Conservation (phyloP, 1,140 invertebrate species). For the Bicyclus anynana region DNA sequence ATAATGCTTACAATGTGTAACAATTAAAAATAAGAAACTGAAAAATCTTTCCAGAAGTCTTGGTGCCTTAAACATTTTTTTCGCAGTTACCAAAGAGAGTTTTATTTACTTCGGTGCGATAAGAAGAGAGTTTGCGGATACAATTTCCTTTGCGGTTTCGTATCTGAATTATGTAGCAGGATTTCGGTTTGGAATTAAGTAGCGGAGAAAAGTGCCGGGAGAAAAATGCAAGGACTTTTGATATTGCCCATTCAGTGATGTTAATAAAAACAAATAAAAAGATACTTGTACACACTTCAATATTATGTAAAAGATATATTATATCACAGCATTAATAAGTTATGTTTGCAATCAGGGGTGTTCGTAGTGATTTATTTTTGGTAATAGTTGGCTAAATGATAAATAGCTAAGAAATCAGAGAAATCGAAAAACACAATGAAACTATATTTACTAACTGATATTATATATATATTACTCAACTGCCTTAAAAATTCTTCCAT, state of each 20-base stretch:
- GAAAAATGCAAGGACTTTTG: constrained; percentile 6
- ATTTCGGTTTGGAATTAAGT: constrained; percentile 17
- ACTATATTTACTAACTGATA: no score
- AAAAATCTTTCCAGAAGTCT: neutral
- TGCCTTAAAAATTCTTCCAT: no score
- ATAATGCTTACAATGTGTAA: no score
- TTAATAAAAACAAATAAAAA: neutral
- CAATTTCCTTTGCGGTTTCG: constrained; percentile 23
- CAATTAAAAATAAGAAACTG: neutral
- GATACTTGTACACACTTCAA: no score
- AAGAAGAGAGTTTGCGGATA: constrained; percentile 23
- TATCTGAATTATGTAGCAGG: constrained; percentile 23
- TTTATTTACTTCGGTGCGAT: constrained; percentile 24
- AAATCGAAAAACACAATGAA: no score
- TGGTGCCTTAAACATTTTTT: neutral
- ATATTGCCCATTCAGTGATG: neutral
- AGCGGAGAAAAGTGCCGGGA: constrained; percentile 3
- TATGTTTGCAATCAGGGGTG: no score
- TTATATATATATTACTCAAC: no score
- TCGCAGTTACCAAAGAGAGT: neutral
- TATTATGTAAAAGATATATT: no score
- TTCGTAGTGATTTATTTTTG: no score
- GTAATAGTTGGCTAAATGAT: no score
- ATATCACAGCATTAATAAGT: no score
- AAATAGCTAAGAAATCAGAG: no score